These are phyloP conservation scores for Balaeniceps rex DNA, from an alignment of 2,113 vertebrate species.

Conservation along the genomic window DNA sequence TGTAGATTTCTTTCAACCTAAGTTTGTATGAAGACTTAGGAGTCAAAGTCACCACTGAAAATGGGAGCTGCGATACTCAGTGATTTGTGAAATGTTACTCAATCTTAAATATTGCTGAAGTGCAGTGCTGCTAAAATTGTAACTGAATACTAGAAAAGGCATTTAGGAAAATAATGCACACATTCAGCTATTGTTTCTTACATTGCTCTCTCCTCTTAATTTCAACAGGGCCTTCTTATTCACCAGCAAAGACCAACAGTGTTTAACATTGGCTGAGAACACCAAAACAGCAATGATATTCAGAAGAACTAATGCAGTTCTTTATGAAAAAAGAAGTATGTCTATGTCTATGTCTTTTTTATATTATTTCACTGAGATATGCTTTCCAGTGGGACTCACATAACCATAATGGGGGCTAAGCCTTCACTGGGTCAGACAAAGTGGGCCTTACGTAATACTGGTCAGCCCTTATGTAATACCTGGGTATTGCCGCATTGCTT, in stretches of 20 bases:
- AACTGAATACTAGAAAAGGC: not conserved
- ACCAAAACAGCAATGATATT: slow-evolving; percentile 42
- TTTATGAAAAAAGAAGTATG: slow-evolving; percentile 67
- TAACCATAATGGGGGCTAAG: not conserved
- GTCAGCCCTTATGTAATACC: not conserved
- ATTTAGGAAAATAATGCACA: not conserved
- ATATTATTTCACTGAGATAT: not conserved
- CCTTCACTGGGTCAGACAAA: not conserved
- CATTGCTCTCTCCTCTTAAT: not conserved
- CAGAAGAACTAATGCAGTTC: slow-evolving; percentile 48
- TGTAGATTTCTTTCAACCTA: not conserved
- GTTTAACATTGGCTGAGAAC: slow-evolving; percentile 50
- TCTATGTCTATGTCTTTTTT: not conserved
- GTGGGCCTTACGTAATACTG: too few relatives aligned
- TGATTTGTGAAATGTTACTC: not conserved
- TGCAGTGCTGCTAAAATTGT: not conserved
- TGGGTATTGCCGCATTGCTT: not conserved
- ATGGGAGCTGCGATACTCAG: not conserved
- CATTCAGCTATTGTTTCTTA: not conserved
- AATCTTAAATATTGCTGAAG: not conserved
- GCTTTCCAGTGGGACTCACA: not conserved
- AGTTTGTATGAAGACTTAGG: not conserved
- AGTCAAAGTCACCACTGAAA: not conserved
- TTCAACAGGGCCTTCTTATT: slow-evolving; percentile 65
- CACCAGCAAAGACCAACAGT: slow-evolving; percentile 62